These are phyloP conservation scores for Archips xylosteana DNA, from an alignment of 2,888 invertebrate genomes.

Conservation along the genomic window DNA sequence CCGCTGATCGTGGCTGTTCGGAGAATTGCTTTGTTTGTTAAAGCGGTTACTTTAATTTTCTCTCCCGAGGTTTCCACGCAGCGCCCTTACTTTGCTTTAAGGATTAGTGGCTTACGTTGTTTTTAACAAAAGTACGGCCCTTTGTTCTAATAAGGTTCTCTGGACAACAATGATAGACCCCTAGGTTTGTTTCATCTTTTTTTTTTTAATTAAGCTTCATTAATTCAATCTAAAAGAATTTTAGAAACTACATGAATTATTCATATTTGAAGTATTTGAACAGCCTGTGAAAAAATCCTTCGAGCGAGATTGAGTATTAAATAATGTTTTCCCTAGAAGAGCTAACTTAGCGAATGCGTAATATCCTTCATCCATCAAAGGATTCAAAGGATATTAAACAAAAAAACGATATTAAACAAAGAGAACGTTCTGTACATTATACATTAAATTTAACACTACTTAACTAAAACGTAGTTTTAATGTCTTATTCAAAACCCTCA, in stretches of 20 bases:
- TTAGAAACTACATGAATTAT: conserved; percentile 12
- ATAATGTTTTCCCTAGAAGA: conserved; percentile 13
- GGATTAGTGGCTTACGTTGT: conserved; percentile 22
- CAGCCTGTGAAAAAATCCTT: conserved; percentile 4
- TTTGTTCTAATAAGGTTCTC: background rate
- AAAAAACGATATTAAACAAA: no score
- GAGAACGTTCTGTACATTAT: conserved; percentile 3
- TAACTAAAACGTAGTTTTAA: background rate
- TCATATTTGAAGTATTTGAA: background rate
- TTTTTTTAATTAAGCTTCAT: background rate
- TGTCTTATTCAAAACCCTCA: background rate
- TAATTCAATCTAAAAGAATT: conserved; percentile 6
- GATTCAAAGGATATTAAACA: conserved; percentile 31
- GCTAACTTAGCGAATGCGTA: conserved; percentile 27
- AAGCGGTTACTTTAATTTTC: conserved; percentile 33
- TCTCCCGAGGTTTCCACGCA: conserved; percentile 4
- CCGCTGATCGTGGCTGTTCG: conserved; percentile 17
- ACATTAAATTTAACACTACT: conserved; percentile 4
- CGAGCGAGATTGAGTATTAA: conserved; percentile 14
- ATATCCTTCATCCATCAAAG: conserved; percentile 35
- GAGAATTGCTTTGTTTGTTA: conserved; percentile 30
- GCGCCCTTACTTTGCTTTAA: conserved; percentile 20
- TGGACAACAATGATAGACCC: background rate
- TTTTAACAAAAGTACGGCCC: conserved; percentile 24
- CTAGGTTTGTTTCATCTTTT: no score